phyloP scores from a whole-genome alignment of 2,797 vertebrate genomes.

The Salarias fasciatus region DNA sequence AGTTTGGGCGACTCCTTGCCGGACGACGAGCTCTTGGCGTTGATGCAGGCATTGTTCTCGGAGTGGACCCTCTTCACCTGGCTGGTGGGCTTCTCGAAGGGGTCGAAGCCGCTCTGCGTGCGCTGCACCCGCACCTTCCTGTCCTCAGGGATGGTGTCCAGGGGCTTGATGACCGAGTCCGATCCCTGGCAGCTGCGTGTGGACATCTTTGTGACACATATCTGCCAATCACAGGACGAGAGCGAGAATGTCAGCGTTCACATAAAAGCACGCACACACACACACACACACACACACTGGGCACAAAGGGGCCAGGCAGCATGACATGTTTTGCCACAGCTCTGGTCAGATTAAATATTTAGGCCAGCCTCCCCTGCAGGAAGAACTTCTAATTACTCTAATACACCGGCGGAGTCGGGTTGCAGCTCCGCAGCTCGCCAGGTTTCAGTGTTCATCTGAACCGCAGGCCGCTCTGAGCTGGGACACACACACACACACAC shows the following conservation, averaged over 20 bases:
- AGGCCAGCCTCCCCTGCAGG: constrained; percentile 66
- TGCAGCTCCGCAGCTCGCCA: constrained; percentile 51
- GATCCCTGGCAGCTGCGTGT: constrained; percentile 96
- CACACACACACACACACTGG: neutral
- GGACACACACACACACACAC: no score
- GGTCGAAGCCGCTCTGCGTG: constrained; percentile 95
- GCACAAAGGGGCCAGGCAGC: constrained; percentile 68
- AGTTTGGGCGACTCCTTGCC: constrained; percentile 92
- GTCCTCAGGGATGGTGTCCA: constrained; percentile 97
- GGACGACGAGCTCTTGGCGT: constrained; percentile 87
- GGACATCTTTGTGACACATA: constrained; percentile 99
- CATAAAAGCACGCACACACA: constrained; percentile 16
- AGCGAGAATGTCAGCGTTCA: constrained; percentile 30
- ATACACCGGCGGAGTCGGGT: constrained; percentile 67
- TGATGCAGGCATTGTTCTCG: constrained; percentile 98
- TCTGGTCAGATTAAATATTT: constrained; percentile 80
- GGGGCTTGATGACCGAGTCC: constrained; percentile 95
- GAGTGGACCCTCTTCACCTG: constrained; percentile 98
- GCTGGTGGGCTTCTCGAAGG: constrained; percentile 92
- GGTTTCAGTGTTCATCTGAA: no score
- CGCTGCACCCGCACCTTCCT: constrained; percentile 96
- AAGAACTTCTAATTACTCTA: constrained; percentile 79
- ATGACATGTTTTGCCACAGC: constrained; percentile 76
- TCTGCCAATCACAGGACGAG: constrained; percentile 78
- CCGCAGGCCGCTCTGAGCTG: no score